phyloP scores from a whole-genome alignment of 2,888 invertebrate species.

The Drosophila cognata region DNA sequence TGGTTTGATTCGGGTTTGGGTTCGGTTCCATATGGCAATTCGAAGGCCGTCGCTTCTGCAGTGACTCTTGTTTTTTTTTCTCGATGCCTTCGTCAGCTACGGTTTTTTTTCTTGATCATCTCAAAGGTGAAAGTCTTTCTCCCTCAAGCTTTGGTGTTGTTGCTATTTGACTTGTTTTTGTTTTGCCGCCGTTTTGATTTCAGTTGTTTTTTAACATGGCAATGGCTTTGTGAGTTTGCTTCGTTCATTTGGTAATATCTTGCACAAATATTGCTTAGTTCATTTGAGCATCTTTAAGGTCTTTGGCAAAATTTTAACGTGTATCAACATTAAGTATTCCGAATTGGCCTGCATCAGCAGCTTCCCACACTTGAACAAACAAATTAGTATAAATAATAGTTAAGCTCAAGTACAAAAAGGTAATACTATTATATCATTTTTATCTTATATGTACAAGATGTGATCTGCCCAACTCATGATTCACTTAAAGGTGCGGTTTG shows the following conservation, averaged over 20 bases:
- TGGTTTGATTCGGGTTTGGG: conserved; percentile 47
- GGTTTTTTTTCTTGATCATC: conserved; percentile 44
- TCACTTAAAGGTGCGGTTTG: conserved; percentile 27
- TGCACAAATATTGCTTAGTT: conserved; percentile 45
- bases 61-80: conserved; percentile 20
- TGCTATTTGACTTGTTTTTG: conserved; percentile 53
- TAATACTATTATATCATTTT: conserved; percentile 26
- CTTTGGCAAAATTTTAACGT: neutral
- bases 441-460: conserved; percentile 2
- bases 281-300: conserved; percentile 20
- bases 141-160: conserved; percentile 70
- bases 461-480: conserved; percentile 12
- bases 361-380: conserved; percentile 41
- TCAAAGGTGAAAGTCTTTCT: conserved; percentile 81
- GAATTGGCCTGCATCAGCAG: conserved; percentile 11
- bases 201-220: conserved; percentile 43
- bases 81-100: conserved; percentile 31
- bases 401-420: conserved; percentile 23
- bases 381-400: neutral
- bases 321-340: conserved; percentile 15
- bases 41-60: conserved; percentile 71
- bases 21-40: conserved; percentile 59
- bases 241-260: conserved; percentile 49
- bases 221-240: conserved; percentile 48
- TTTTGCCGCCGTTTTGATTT: conserved; percentile 66